Evolutionary conservation across 92 coral and sea anemone genomes (phyloP).

Genomic region (Pocillopora meandrina): DNA sequence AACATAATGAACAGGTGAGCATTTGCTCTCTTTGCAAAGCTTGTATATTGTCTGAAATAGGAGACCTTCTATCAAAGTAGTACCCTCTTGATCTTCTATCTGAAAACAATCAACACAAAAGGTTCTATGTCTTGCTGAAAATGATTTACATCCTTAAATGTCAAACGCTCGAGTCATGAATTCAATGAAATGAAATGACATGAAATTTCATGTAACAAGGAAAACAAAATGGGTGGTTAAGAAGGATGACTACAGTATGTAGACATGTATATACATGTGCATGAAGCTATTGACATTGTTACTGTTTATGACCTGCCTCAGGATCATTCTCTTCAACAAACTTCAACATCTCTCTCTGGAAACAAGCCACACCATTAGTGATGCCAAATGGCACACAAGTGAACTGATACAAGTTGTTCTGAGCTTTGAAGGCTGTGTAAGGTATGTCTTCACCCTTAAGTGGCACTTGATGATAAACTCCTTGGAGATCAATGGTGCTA

Average conservation of each 20-base stretch:
- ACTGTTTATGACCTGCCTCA: too few species aligned
- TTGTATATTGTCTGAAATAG: slow-evolving; percentile 30
- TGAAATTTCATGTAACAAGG: too few species aligned
- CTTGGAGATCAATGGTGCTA: slow-evolving; percentile 17
- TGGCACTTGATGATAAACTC: slow-evolving; percentile 57
- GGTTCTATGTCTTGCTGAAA: neutral
- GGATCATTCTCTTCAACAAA: too few species aligned
- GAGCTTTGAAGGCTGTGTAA: slow-evolving; percentile 49
- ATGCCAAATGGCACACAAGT: neutral
- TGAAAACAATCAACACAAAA: neutral
- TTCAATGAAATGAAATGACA: too few species aligned
- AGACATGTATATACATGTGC: too few species aligned
- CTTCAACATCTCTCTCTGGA: too few species aligned
- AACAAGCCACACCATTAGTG: too few species aligned
- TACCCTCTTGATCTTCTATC: neutral
- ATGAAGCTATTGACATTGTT: too few species aligned
- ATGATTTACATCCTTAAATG: too few species aligned
- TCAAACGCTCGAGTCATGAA: too few species aligned
- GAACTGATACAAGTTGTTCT: slow-evolving; percentile 49
- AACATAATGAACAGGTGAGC: slow-evolving; percentile 53
- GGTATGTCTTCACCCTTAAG: slow-evolving; percentile 43
- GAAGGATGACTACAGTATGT: too few species aligned
- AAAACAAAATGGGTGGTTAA: too few species aligned
- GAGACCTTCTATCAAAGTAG: slow-evolving; percentile 22
- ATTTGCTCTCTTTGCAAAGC: slow-evolving; percentile 33